Conservation (phyloP, 2,797 vertebrate species). For the Monodelphis domestica region DNA sequence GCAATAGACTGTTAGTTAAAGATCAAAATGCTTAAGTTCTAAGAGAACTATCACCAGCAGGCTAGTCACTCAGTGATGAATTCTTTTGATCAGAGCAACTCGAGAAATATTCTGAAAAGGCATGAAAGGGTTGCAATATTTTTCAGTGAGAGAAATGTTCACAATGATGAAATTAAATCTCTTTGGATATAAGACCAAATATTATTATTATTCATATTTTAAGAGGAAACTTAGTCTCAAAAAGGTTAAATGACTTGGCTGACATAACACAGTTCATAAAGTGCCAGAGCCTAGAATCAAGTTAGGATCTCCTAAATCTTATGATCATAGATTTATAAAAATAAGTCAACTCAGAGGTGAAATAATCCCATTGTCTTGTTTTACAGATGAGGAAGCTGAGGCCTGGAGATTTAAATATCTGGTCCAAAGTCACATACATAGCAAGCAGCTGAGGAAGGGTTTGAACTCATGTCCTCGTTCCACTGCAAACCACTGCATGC, state of each 20-base stretch:
- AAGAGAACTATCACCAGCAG: neutral
- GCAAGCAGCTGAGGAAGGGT: neutral
- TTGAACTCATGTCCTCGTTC: neutral
- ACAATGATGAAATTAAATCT: neutral
- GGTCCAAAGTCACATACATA: too few species aligned
- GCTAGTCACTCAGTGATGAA: neutral
- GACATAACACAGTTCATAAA: neutral
- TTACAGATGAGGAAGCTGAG: too few species aligned
- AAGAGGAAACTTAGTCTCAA: neutral
- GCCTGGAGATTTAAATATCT: too few species aligned
- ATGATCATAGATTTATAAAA: too few species aligned
- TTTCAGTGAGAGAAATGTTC: neutral
- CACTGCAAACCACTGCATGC: neutral
- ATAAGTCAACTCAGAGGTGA: too few species aligned
- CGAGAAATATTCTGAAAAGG: neutral
- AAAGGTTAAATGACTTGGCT: neutral
- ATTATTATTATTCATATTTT: neutral
- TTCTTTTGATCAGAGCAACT: neutral
- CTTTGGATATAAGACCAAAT: neutral
- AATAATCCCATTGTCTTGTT: too few species aligned
- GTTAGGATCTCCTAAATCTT: too few species aligned
- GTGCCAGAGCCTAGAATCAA: neutral
- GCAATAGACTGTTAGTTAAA: neutral
- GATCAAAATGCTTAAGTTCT: neutral
- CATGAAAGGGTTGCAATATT: neutral